Conservation (phyloP, 2,797 vertebrate genomes). For the Rachycentron canadum region DNA sequence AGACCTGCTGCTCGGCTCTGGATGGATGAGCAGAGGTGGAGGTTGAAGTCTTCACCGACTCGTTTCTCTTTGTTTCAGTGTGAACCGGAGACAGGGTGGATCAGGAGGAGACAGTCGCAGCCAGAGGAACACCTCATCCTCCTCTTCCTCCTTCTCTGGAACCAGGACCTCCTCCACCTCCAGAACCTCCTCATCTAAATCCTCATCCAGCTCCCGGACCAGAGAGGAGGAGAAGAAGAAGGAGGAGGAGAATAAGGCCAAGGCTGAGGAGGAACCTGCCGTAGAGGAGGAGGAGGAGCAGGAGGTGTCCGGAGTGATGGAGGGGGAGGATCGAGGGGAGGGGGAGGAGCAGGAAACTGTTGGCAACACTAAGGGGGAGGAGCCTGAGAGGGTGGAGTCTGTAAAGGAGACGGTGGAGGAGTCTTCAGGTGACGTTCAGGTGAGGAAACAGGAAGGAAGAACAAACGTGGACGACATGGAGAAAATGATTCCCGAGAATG, state of each 20-base stretch:
- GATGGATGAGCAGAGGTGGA: too few relatives aligned
- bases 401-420: constrained; percentile 6
- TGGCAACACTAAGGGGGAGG: constrained; percentile 17
- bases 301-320: constrained; percentile 60
- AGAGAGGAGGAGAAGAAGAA: constrained; percentile 57
- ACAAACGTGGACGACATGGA: background rate
- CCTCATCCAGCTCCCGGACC: constrained; percentile 55
- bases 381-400: constrained; percentile 39
- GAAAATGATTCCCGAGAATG: background rate
- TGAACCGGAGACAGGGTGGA: constrained; percentile 46
- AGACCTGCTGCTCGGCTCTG: too few relatives aligned
- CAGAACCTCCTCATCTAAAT: constrained; percentile 33
- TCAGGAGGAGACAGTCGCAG: constrained; percentile 18
- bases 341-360: constrained; percentile 11
- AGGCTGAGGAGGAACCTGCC: constrained; percentile 20
- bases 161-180: constrained; percentile 55
- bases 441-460: constrained; percentile 2
- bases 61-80: constrained; percentile 48
- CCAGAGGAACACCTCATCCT: constrained; percentile 34
- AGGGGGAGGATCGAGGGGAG: constrained; percentile 34
- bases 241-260: constrained; percentile 39
- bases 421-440: constrained; percentile 12
- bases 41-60: too few relatives aligned
- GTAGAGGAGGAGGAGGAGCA: constrained; percentile 43
- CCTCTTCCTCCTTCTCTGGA: constrained; percentile 6